Percentiles rank a stretch among this genome's conserved stretches.
These are phyloP conservation scores for Drosophila arizonae DNA, from an alignment of 1,140 invertebrate genomes.

Conservation along the genomic window DNA sequence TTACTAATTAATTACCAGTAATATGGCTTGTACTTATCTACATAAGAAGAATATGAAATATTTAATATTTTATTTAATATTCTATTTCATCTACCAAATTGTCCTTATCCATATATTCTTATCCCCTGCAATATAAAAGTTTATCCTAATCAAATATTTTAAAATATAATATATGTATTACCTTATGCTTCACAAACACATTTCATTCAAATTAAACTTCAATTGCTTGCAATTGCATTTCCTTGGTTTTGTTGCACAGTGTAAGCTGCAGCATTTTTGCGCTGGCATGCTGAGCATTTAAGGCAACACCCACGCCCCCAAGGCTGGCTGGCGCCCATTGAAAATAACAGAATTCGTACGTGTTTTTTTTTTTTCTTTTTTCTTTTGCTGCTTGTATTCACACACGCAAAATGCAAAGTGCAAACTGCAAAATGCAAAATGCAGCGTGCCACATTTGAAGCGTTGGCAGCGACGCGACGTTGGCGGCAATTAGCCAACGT, in stretches of 20 bases:
- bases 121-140: too few species aligned
- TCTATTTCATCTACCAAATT: too few species aligned
- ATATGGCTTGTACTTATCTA: too few species aligned
- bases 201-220: too few species aligned
- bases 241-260: conserved; percentile 14
- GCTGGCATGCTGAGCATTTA: conserved; percentile 1
- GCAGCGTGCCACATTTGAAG: conserved; percentile 5
- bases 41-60: too few species aligned
- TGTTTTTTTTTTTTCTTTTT: conserved; percentile 16
- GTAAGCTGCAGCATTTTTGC: conserved; percentile 12
- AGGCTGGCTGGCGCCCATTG: neutral
- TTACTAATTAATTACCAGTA: too few species aligned
- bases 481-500: conserved; percentile 67
- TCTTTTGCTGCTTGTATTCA: neutral
- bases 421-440: neutral
- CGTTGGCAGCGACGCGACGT: conserved; percentile 31
- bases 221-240: neutral
- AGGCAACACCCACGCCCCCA: conserved; percentile 21
- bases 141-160: too few species aligned
- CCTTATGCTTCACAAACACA: too few species aligned
- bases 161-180: too few species aligned
- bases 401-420: neutral
- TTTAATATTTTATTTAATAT: too few species aligned
- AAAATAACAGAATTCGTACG: conserved; percentile 20
- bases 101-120: too few species aligned